Percentiles rank a stretch among this genome's conserved stretches.
phyloP scores from a whole-genome alignment of 2,797 vertebrate genomes.

The Falco biarmicus region DNA sequence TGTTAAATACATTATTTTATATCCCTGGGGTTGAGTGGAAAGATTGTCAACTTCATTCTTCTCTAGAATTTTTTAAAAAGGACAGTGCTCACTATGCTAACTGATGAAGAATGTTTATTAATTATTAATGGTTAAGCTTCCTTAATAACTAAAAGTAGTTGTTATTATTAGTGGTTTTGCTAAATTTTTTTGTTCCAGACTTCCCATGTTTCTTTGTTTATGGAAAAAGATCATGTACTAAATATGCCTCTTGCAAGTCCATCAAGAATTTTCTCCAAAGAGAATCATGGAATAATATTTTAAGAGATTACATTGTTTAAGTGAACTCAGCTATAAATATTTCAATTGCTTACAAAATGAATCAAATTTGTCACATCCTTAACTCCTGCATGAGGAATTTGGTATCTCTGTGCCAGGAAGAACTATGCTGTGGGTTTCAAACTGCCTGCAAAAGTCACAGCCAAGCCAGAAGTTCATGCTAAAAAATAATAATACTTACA shows the following conservation, averaged over 20 bases:
- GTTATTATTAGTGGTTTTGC: not conserved
- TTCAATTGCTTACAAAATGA: constrained; percentile 22
- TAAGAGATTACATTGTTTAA: not conserved
- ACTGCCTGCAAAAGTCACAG: not conserved
- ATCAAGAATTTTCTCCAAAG: constrained; percentile 13
- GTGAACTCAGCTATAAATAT: constrained; percentile 30
- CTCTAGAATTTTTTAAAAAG: not conserved
- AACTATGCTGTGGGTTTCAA: not conserved
- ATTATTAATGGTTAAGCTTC: not conserved
- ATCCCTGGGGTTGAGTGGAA: not conserved
- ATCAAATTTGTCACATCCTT: not conserved
- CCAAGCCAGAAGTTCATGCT: not conserved
- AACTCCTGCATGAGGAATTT: constrained; percentile 20
- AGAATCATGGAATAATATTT: constrained; percentile 36
- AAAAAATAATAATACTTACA: not conserved
- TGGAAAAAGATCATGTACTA: constrained; percentile 10
- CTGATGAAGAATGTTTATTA: not conserved
- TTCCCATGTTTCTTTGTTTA: not conserved
- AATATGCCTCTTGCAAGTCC: not conserved
- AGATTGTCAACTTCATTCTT: not conserved
- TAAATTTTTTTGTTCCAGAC: not conserved
- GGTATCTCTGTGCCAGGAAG: constrained; percentile 13
- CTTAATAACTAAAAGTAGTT: not conserved
- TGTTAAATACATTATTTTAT: not conserved
- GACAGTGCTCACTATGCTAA: not conserved